These are phyloP conservation scores for Scelioninae gen. 1 DNA, from an alignment of 2,888 invertebrate species.

Conservation along the genomic window DNA sequence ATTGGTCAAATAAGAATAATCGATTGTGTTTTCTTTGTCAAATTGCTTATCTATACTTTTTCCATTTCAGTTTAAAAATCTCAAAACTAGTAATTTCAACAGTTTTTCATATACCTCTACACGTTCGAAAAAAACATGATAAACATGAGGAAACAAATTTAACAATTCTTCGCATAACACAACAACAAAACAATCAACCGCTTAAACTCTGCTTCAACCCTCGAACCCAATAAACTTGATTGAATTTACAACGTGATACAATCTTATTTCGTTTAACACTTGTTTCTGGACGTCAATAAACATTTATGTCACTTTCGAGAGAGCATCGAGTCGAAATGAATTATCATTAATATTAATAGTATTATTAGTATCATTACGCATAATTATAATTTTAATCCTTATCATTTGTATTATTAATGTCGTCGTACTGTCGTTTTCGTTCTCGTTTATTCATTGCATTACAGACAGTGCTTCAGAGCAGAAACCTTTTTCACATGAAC, in stretches of 20 bases:
- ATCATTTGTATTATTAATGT: conserved; percentile 58
- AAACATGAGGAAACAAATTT: conserved; percentile 17
- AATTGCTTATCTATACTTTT: conserved; percentile 3
- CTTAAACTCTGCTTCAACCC: background rate
- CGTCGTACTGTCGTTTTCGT: conserved; percentile 69
- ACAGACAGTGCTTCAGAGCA: conserved; percentile 57
- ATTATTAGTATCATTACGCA: conserved; percentile 49
- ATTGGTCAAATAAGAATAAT: conserved; percentile 10
- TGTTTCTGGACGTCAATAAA: conserved; percentile 50
- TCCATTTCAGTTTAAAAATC: conserved; percentile 5
- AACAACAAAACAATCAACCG: conserved; percentile 3
- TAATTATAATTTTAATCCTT: conserved; percentile 49
- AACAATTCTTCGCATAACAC: conserved; percentile 3
- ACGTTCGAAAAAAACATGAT: conserved; percentile 18
- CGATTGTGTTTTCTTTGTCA: too few relatives aligned
- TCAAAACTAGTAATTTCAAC: conserved; percentile 39
- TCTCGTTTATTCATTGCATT: conserved; percentile 61
- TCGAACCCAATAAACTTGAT: conserved; percentile 11
- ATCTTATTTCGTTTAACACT: conserved; percentile 41
- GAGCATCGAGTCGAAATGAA: conserved; percentile 63
- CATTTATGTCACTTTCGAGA: conserved; percentile 63
- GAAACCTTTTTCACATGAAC: conserved; percentile 55
- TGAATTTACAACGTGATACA: conserved; percentile 33
- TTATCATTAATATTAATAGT: conserved; percentile 56
- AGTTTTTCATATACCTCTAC: background rate